Evolutionary conservation across 2,797 vertebrate species (phyloP).

Genomic region (Onychomys torridus): DNA sequence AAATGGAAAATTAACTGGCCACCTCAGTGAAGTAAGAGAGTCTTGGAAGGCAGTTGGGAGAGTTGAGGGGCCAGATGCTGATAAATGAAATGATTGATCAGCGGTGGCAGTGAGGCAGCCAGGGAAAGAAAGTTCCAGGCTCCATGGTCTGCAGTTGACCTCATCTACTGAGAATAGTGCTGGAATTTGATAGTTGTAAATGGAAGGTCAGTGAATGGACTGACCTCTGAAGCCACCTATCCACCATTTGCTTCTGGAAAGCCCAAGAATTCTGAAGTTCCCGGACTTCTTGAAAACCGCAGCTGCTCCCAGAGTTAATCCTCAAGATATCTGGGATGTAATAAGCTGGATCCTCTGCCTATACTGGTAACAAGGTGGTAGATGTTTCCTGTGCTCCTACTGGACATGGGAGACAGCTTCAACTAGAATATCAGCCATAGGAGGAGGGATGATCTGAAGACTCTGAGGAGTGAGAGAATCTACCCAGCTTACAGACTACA

Average conservation of each 20-base stretch:
- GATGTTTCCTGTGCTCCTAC: not conserved
- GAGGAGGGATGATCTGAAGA: too few relatives aligned
- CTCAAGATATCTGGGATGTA: not conserved
- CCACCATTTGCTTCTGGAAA: not conserved
- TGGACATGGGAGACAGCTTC: not conserved
- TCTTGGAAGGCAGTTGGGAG: not conserved
- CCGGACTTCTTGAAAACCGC: not conserved
- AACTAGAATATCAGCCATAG: not conserved
- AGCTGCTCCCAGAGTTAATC: not conserved
- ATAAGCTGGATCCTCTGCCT: not conserved
- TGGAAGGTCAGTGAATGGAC: too few relatives aligned
- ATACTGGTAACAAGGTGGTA: not conserved
- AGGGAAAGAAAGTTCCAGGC: not conserved
- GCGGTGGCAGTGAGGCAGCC: not conserved
- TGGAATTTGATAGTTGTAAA: not conserved
- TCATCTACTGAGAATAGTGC: not conserved
- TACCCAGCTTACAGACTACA: not conserved
- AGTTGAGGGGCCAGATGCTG: not conserved
- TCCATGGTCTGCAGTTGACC: not conserved
- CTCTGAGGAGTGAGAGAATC: not conserved
- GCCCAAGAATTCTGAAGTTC: not conserved
- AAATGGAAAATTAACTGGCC: not conserved
- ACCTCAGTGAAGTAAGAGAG: not conserved
- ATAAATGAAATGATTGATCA: not conserved
- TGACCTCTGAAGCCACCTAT: not conserved